A percentile compares a stretch with the other conserved stretches of the same genome.
Evolutionary conservation across 2,888 invertebrate genomes (phyloP).

Genomic region (Hydrotaea diabolus): DNA sequence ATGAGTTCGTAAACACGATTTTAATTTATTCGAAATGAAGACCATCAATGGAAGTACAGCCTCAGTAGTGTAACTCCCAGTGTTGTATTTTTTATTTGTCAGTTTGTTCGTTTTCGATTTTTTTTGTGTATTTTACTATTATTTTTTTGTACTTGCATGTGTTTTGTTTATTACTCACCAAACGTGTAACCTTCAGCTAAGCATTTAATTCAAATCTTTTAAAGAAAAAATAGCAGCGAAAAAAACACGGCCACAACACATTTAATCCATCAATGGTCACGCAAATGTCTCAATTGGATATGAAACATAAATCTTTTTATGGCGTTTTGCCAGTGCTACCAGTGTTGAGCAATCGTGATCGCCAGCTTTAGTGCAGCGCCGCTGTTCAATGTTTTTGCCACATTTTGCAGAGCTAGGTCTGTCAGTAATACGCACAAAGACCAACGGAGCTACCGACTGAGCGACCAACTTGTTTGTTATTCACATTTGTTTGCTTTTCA

Average conservation of each 20-base stretch:
- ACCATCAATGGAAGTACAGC: constrained; percentile 5
- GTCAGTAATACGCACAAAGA: constrained; percentile 13
- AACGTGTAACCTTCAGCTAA: constrained; percentile 6
- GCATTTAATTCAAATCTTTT: constrained; percentile 13
- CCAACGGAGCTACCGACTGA: background rate
- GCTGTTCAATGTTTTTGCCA: background rate
- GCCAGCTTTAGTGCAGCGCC: constrained; percentile 14
- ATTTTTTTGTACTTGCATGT: background rate
- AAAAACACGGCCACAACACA: constrained; percentile 38
- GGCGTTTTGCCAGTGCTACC: constrained; percentile 48
- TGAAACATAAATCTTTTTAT: constrained; percentile 63
- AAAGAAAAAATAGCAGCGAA: background rate
- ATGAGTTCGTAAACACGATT: background rate
- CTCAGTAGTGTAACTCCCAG: background rate
- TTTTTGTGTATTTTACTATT: background rate
- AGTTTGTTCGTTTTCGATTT: background rate
- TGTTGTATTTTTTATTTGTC: background rate
- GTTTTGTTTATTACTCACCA: background rate
- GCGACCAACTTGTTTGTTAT: background rate
- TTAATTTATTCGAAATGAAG: background rate
- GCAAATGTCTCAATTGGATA: constrained; percentile 61
- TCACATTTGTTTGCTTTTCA: background rate
- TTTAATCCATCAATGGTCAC: constrained; percentile 64
- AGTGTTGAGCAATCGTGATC: constrained; percentile 58
- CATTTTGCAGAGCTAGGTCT: background rate